Base-by-base conservation (phyloP, 2,888 invertebrate species). In the Conistra vaccinii region DNA sequence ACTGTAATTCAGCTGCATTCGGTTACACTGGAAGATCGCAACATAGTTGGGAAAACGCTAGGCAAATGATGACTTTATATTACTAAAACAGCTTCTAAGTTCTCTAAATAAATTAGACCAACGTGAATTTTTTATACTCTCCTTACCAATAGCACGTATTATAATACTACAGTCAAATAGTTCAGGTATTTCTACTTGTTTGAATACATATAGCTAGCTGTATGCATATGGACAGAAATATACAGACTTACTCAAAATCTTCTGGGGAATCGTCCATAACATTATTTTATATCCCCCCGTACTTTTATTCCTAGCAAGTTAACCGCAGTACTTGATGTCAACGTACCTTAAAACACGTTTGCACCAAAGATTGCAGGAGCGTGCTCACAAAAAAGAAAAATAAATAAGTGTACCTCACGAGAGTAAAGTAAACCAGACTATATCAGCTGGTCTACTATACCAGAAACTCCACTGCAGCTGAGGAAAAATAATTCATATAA, bases 291-390 rank as follows among this genome's bases (percentile, higher is more conserved):
- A 58, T 48, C 32, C 26, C 26, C 60, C 35, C 3, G 66, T 35
- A 51, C 70, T 73, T 81, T 76, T 78, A 79, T 69, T 75, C 60
- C 73, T 78, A 79, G 60, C 60, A 65, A 73, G 69, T 70, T 60
- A 55, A 51, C 67, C 67, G n/a, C 75, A 76, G 69, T 70, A 60
- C 73, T 76, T 63, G 66, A 76, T 85, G 85, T 84, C 85, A 85
- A 84, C 76, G 85, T 42, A 85, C 85, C 61, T 84, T 84, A 74
- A 85, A 85, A 85, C 85, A 85, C 69, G 85, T 85, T 85, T 83
- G 81, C 58, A 66, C 76, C 69, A 76, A 85, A 85, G 79, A 73
- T 75, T 82, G 85, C 85, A 75, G 70, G 62, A 82, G 75, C 71
- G 51, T 69, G 70, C 62, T 63, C 23, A 76, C 73, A 72, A 79